A percentile compares a stretch with the other conserved stretches of the same genome.
Conservation (phyloP, 2,888 invertebrate genomes). For the Sarcophaga caerulescens region DNA sequence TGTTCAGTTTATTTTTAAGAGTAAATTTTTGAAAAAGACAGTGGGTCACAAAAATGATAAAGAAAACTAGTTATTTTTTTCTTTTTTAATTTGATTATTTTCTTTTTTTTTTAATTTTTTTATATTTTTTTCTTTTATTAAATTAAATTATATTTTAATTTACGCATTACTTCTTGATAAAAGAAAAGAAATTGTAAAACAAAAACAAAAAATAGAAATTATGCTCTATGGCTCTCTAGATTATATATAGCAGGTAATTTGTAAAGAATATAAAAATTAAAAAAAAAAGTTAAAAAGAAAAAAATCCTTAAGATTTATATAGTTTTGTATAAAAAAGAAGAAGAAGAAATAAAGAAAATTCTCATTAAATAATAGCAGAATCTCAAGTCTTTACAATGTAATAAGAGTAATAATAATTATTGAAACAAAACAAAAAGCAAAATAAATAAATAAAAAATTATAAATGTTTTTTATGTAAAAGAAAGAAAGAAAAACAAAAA, state of each 20-base stretch:
- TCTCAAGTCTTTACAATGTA: constrained; percentile 53
- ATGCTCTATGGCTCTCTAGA: background rate
- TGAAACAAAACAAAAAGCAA: background rate
- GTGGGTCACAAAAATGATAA: constrained; percentile 9
- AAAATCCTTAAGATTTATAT: constrained; percentile 58
- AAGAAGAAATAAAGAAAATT: constrained; percentile 6
- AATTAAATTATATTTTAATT: background rate
- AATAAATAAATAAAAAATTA: constrained; percentile 29
- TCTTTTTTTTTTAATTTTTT: background rate
- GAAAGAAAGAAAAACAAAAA: constrained; percentile 16
- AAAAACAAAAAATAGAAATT: background rate
- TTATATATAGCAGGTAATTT: constrained; percentile 53
- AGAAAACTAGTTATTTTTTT: constrained; percentile 23
- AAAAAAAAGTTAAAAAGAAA: constrained; percentile 48
- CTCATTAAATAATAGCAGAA: constrained; percentile 43
- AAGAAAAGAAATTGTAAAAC: background rate
- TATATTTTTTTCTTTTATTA: constrained; percentile 30
- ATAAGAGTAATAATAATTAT: constrained; percentile 14
- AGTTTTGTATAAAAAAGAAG: constrained; percentile 63
- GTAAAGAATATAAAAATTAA: constrained; percentile 25
- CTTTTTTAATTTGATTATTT: constrained; percentile 11
- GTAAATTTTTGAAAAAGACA: background rate
- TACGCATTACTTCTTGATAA: background rate
- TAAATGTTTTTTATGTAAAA: constrained; percentile 67
- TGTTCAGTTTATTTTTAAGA: constrained; percentile 4